A percentile compares a stretch with the other conserved stretches of the same genome.
Conservation (phyloP, 1,140 invertebrate species). For the Apis florea region DNA sequence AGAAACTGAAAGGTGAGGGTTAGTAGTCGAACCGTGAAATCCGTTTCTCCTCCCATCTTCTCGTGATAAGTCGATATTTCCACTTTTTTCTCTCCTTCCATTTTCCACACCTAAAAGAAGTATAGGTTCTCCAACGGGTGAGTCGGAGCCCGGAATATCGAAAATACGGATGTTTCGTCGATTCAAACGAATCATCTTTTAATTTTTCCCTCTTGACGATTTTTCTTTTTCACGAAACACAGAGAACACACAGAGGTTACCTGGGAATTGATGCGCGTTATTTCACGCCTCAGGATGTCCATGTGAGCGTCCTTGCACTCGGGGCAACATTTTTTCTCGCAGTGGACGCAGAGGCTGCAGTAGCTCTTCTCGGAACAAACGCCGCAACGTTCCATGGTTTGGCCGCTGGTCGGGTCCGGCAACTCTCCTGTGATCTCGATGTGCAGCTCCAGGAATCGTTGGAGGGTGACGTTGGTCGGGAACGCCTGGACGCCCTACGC, state of each 20-base stretch:
- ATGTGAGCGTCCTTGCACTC: slow-evolving; percentile 96
- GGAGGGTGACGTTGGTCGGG: slow-evolving; percentile 97
- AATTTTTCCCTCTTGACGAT: no score
- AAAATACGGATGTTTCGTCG: slow-evolving; percentile 2
- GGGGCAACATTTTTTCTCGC: slow-evolving; percentile 95
- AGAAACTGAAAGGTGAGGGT: background rate
- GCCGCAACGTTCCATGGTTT: slow-evolving; percentile 92
- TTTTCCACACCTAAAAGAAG: background rate
- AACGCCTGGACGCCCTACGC: slow-evolving; percentile 92
- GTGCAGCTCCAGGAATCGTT: slow-evolving; percentile 96
- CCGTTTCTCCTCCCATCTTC: background rate
- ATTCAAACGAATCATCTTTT: no score
- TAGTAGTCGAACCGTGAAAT: background rate
- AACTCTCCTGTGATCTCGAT: slow-evolving; percentile 96
- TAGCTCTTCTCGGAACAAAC: slow-evolving; percentile 98
- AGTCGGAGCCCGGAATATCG: no score
- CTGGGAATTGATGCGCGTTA: slow-evolving; percentile 95
- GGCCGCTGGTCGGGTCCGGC: slow-evolving; percentile 92
- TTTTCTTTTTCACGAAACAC: no score
- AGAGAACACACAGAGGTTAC: no score
- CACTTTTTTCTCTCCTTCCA: no score
- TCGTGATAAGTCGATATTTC: background rate
- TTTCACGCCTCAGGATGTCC: slow-evolving; percentile 96
- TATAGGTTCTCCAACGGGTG: background rate
- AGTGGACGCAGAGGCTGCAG: slow-evolving; percentile 93